Base-by-base conservation (phyloP, 2,797 vertebrate genomes). In the Pipistrellus pipistrellus region DNA sequence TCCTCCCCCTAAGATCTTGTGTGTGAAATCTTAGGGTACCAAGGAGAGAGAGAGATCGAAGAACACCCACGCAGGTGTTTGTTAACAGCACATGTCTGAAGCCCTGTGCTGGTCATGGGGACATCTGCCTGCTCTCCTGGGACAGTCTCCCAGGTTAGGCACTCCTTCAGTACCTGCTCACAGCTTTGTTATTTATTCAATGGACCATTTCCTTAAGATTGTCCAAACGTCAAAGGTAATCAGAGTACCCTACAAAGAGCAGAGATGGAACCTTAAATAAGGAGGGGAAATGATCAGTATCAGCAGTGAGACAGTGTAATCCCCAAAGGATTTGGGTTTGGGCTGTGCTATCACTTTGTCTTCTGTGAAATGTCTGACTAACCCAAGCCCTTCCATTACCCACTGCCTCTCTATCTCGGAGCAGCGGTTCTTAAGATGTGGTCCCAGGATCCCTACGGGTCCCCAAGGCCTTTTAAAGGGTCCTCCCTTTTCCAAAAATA, bases 401-500 rank as follows among this genome's bases (percentile, higher is more conserved):
- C 3, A 9, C 0, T 73, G 48, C 75, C 59, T 80, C 62, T 11
- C 21, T 38, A 14, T 41, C 27, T 71, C 38, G 68, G 30, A 91
- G 55, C 72, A 51, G 53, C 46, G 2, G 15, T 86, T 88, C 90
- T 91, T 44, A 62, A 85, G 68, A 41, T 82, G 68, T 4, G 7
- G 13, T n/a, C 55, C 51, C 38, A 48, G 41, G 23, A 53, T n/a
- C 64, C 20, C 46, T 27, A 69, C 53, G 13, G 41, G n/a, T 83
- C 83, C 81, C 25, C 32, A 23, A 77, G 38, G 53, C 77, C 75
- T 94, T 95, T 90, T 88, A 55, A 80, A 94, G 76, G 46, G 8
- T 32, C 64, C 69, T 84, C 18, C 30, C 25, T 85, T 92, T 87
- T 81, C 88, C 59, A 62, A 62, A 62, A 30, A 62, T 62, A 30